Percentiles rank a stretch among this genome's conserved stretches.
phyloP scores from a whole-genome alignment of 2,113 vertebrate genomes.

The Myiopsitta monachus region DNA sequence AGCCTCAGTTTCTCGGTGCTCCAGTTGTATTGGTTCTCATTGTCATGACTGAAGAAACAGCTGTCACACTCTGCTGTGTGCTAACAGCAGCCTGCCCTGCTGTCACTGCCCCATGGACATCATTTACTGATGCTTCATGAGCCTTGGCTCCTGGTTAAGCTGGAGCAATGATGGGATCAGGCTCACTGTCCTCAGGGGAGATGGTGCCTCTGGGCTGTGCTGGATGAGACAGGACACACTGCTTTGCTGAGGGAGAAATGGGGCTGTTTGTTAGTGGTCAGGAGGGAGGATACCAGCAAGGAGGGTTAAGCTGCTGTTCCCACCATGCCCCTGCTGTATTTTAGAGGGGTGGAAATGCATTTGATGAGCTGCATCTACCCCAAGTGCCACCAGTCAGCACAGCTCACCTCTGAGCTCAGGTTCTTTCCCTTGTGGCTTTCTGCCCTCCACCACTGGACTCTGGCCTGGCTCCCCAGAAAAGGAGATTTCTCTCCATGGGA shows the following conservation, averaged over 20 bases:
- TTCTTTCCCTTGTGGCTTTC: background rate
- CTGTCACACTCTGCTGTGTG: background rate
- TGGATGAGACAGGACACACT: background rate
- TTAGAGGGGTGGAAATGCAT: background rate
- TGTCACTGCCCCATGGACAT: background rate
- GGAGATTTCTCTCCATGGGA: background rate
- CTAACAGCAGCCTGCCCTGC: background rate
- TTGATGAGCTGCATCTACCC: background rate
- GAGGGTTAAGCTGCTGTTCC: background rate
- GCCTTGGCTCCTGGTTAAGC: background rate
- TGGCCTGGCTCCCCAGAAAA: background rate
- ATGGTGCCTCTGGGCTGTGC: background rate
- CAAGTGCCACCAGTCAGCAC: fast-evolving
- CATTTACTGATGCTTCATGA: background rate
- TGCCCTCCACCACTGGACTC: background rate
- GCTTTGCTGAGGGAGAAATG: background rate
- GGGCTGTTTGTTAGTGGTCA: background rate
- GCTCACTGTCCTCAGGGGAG: background rate
- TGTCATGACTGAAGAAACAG: background rate
- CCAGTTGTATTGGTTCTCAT: background rate
- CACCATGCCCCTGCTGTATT: background rate
- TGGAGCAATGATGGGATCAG: background rate
- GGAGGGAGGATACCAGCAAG: background rate
- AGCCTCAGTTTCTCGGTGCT: background rate
- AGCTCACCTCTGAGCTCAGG: background rate